phyloP scores from a whole-genome alignment of 1,140 invertebrate species.

The Diplogasteroides magnus region DNA sequence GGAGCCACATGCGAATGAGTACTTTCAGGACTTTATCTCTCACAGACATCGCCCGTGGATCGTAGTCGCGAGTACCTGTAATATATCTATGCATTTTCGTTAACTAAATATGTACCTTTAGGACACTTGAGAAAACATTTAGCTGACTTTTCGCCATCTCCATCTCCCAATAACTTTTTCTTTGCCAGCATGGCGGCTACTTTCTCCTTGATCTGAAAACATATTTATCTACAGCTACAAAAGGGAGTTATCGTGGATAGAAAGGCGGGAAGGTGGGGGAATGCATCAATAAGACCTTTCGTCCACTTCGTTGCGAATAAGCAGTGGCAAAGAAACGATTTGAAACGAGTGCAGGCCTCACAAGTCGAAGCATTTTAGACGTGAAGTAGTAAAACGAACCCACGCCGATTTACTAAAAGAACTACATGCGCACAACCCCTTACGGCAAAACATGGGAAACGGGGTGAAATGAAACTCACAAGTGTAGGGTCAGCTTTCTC shows the following conservation, averaged over 20 bases:
- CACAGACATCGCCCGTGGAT: constrained; percentile 86
- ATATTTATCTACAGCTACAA: not conserved
- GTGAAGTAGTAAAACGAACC: not conserved
- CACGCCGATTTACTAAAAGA: not conserved
- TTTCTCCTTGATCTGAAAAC: constrained; percentile 36
- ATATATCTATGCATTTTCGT: not conserved
- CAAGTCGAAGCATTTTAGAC: constrained; percentile 2
- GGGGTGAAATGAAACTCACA: constrained; percentile 3
- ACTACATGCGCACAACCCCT: not conserved
- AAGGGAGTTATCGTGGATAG: not conserved
- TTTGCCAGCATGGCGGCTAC: constrained; percentile 23
- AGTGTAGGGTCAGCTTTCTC: constrained; percentile 3
- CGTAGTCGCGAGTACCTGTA: constrained; percentile 89
- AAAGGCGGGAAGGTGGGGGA: not conserved
- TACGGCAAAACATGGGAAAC: not conserved
- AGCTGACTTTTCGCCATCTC: constrained; percentile 17
- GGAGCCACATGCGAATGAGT: no score
- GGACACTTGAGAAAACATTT: constrained; percentile 41
- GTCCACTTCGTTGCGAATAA: constrained; percentile 32
- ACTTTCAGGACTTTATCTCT: constrained; percentile 80
- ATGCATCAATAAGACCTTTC: constrained; percentile 13
- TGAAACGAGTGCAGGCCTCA: not conserved
- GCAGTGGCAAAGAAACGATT: constrained; percentile 15
- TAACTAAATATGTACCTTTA: constrained; percentile 34
- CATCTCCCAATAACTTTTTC: constrained; percentile 28